Conservation (phyloP, 2,113 vertebrate species). For the Mus musculus region DNA sequence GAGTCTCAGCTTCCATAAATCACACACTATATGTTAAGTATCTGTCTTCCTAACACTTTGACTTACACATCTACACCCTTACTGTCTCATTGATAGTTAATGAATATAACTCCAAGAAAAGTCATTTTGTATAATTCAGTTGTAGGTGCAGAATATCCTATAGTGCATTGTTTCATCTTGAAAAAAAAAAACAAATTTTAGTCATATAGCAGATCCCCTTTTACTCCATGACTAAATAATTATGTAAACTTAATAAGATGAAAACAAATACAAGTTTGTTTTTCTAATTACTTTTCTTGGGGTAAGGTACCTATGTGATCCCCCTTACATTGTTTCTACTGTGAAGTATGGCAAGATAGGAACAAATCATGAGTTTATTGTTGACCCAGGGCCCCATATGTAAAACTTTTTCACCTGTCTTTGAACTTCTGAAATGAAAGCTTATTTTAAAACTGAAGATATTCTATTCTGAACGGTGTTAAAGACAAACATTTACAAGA, state of each 20-base stretch:
- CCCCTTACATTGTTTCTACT: background rate
- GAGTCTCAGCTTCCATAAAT: background rate
- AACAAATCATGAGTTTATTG: background rate
- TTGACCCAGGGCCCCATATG: background rate
- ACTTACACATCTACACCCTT: background rate
- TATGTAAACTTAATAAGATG: background rate
- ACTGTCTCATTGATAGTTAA: background rate
- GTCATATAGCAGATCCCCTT: background rate
- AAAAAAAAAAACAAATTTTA: background rate
- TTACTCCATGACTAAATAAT: background rate
- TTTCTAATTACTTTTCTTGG: background rate
- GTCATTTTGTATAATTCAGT: background rate
- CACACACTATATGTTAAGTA: background rate
- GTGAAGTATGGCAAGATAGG: background rate
- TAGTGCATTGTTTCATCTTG: background rate
- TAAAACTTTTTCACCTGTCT: background rate
- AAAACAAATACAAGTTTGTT: background rate
- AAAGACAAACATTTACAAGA: background rate
- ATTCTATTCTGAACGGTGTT: background rate
- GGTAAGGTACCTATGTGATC: background rate
- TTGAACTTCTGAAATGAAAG: background rate
- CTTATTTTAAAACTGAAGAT: slow-evolving; percentile 5
- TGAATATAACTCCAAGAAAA: background rate
- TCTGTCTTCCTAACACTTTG: background rate
- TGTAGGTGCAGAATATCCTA: background rate